phyloP scores from a whole-genome alignment of 92 coral and sea anemone species.

The Siderastrea siderea region DNA sequence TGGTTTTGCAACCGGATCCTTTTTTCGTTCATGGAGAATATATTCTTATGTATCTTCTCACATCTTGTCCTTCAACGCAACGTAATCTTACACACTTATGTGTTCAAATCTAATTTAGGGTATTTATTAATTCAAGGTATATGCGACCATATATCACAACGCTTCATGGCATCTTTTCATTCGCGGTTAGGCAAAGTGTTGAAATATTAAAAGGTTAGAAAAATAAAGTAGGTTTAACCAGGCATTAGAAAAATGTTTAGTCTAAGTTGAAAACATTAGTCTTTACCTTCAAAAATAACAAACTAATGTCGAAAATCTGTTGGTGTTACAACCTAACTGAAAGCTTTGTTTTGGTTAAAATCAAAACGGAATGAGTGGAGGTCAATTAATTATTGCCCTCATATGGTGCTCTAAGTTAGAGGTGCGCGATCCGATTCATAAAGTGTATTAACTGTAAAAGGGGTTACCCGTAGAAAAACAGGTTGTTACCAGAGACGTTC shows the following conservation, averaged over 20 bases:
- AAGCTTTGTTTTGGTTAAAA: neutral
- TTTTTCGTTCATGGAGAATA: too few species aligned
- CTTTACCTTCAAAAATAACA: neutral
- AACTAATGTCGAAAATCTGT: neutral
- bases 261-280: neutral
- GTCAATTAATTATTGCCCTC: neutral
- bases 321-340: neutral
- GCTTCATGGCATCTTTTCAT: neutral
- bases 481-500: neutral
- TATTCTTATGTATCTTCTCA: too few species aligned
- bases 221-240: neutral
- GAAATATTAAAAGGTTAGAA: conserved; percentile 18
- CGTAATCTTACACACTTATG: neutral
- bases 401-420: conserved; percentile 19
- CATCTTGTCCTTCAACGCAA: neutral
- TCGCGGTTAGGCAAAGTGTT: neutral
- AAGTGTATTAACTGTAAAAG: conserved; percentile 17
- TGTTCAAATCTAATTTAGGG: neutral
- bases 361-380: neutral
- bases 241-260: neutral
- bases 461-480: conserved; percentile 39
- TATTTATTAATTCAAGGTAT: neutral
- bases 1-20: neutral
- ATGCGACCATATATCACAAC: neutral
- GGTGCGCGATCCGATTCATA: conserved; percentile 14